Evolutionary conservation across 2,113 vertebrate genomes (phyloP), one percentile per base, ranked within the genome.

Genomic region (Perccottus glenii): DNA sequence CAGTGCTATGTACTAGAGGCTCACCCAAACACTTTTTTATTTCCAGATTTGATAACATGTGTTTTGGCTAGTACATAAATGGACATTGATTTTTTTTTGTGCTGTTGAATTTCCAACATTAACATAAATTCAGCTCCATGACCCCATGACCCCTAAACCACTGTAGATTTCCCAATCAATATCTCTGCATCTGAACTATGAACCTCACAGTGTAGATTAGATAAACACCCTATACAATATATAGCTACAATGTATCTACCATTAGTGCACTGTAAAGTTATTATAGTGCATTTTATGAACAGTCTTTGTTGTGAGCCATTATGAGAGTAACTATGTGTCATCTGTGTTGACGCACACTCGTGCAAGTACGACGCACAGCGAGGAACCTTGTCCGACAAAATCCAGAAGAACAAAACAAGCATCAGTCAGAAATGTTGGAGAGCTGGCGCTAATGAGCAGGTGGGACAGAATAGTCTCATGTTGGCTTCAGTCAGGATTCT

Each of bases 361-460:
- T 16, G 27, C 46, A 62, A 33, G 48, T 75, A 10, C 27, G 35
- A 15, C 5, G 9, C 27, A 14, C 60, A 55, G 51, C 10, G 9
- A 32, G 58, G 12, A 19, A 10, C 6, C 9, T 40, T 50, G 43
- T 49, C 36, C 45, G 46, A 64, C 55, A 38, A 59, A 64, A 40
- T 76, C 64, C 46, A 73, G 42, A 63, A 45, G 10, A 32, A 64
- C 43, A 0, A 7, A 53, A 42, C 50, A 64, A 11, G 16, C 57
- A 52, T 36, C 61, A 64, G 16, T 15, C 48, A 6, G 42, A 60
- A 38, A 6, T 38, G 57, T 78, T 45, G 44, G 68, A 73, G 16
- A 9, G 16, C 57, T 72, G 33, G 58, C 46, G 50, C 48, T 78
- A 78, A 73, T 14, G 65, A 75, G 80, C 49, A 16, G 48, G 57